Conservation (phyloP, 1,140 invertebrate genomes). For the Drosophila bipectinata region DNA sequence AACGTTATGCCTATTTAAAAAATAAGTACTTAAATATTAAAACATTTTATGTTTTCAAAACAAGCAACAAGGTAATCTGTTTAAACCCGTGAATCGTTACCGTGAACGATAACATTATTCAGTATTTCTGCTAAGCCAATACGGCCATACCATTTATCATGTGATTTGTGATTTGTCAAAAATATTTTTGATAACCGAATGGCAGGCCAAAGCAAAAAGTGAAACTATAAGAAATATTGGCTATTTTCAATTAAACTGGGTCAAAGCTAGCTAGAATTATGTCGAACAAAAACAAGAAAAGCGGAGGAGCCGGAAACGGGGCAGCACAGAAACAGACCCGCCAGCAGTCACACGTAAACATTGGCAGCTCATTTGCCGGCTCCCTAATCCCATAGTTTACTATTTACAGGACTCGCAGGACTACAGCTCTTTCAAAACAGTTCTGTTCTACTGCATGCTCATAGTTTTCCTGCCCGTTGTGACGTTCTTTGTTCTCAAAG, state of each 20-base stretch:
- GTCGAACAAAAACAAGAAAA: slow-evolving; percentile 62
- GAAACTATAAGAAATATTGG: slow-evolving; percentile 36
- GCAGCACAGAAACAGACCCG: slow-evolving; percentile 34
- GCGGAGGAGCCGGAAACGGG: slow-evolving; percentile 30
- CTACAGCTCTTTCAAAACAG: slow-evolving; percentile 86
- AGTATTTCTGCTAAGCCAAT: background rate
- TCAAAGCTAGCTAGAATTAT: slow-evolving; percentile 26
- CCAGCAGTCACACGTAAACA: slow-evolving; percentile 62
- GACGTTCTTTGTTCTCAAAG: slow-evolving; percentile 87
- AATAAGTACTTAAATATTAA: too few species aligned
- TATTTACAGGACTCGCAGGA: slow-evolving; percentile 82
- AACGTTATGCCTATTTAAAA: too few species aligned
- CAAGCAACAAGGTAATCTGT: too few species aligned
- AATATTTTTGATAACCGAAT: slow-evolving; percentile 48
- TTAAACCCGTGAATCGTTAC: too few species aligned
- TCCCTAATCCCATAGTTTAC: slow-evolving; percentile 28
- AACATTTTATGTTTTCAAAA: too few species aligned
- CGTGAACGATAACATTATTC: background rate
- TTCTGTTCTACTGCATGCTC: slow-evolving; percentile 87
- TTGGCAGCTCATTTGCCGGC: slow-evolving; percentile 30
- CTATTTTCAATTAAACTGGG: slow-evolving; percentile 30
- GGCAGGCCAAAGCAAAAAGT: slow-evolving; percentile 47
- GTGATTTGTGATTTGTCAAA: slow-evolving; percentile 63
- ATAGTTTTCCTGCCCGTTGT: slow-evolving; percentile 87
- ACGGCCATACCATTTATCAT: slow-evolving; percentile 49